Conservation (phyloP, 1,140 invertebrate species). For the Colletes latitarsis region DNA sequence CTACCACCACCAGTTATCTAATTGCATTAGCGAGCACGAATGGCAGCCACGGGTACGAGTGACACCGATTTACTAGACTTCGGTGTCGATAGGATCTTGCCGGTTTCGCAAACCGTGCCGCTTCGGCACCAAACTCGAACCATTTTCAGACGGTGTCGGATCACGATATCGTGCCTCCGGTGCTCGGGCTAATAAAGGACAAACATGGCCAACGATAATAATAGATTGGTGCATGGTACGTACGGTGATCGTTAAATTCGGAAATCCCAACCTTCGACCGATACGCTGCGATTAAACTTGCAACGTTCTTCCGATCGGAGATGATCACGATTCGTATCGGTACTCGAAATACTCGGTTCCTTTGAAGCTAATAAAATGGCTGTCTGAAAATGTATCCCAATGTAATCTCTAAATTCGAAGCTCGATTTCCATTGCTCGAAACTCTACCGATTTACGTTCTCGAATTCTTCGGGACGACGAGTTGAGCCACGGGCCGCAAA, state of each 20-base stretch:
- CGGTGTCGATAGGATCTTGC: constrained; percentile 55
- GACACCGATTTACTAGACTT: constrained; percentile 70
- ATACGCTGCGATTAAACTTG: too few species aligned
- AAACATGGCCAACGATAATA: constrained; percentile 10
- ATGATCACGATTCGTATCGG: not conserved
- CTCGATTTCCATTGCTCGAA: constrained; percentile 28
- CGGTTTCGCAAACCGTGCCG: constrained; percentile 53
- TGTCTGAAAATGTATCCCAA: not conserved
- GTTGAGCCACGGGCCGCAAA: constrained; percentile 7
- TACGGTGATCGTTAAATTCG: too few species aligned
- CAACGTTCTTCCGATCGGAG: too few species aligned
- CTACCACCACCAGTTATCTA: constrained; percentile 69
- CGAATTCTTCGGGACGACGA: constrained; percentile 1
- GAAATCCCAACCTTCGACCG: too few species aligned
- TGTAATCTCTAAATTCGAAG: not conserved
- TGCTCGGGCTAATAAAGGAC: not conserved
- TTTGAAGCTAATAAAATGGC: too few species aligned
- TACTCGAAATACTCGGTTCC: too few species aligned
- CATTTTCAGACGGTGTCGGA: constrained; percentile 27
- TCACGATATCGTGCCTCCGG: constrained; percentile 34
- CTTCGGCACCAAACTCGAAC: constrained; percentile 2
- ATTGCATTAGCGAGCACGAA: constrained; percentile 71
- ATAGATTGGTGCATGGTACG: not conserved
- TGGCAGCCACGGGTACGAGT: constrained; percentile 61
- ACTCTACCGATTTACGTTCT: constrained; percentile 34